Evolutionary conservation across 1,140 invertebrate species (phyloP).

Genomic region (Papilio polytes): DNA sequence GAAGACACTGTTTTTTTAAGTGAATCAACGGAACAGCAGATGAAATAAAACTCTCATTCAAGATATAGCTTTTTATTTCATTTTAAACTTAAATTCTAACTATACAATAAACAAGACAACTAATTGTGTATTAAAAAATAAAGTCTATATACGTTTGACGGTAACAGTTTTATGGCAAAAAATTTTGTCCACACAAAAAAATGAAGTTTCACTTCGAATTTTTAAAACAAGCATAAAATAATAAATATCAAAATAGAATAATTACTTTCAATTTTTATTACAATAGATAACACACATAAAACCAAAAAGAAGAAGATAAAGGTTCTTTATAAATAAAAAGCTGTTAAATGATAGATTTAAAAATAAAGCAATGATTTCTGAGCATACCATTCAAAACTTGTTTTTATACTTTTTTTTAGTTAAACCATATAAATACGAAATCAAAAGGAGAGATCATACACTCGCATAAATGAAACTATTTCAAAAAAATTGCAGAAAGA

Average conservation of each 20-base stretch:
- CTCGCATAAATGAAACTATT: too few species aligned
- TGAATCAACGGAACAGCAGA: neutral
- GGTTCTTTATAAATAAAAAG: neutral
- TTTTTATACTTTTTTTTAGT: too few species aligned
- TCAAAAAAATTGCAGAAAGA: too few species aligned
- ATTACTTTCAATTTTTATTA: neutral
- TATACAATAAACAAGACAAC: conserved; percentile 33
- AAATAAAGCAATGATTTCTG: neutral
- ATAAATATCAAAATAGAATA: neutral
- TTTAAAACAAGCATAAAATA: conserved; percentile 17
- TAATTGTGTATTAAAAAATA: conserved; percentile 20
- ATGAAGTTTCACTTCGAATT: conserved; percentile 31
- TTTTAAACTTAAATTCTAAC: conserved; percentile 30
- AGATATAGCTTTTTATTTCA: conserved; percentile 29
- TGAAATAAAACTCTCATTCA: neutral
- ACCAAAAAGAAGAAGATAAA: neutral
- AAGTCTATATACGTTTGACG: conserved; percentile 30
- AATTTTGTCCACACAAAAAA: conserved; percentile 15
- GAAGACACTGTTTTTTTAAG: too few species aligned
- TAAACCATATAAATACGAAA: too few species aligned
- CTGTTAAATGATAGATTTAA: neutral
- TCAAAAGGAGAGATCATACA: too few species aligned
- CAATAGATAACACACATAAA: neutral
- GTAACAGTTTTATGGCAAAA: conserved; percentile 29
- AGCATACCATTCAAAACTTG: too few species aligned